Conservation (phyloP, 2,113 vertebrate genomes). For the Cisticola juncidis region DNA sequence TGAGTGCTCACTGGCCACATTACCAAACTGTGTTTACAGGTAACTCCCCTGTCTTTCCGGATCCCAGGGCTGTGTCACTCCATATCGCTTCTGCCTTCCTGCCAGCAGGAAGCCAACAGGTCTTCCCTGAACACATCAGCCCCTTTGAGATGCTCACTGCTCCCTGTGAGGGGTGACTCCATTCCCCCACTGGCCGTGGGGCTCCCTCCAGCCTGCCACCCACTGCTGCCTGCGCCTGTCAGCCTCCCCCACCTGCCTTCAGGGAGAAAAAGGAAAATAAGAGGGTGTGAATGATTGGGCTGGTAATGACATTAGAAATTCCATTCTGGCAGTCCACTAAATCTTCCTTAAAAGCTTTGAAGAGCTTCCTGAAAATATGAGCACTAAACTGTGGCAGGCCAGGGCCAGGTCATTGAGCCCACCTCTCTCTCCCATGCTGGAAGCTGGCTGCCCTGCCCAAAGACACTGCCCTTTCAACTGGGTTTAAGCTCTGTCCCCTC, state of each 20-base stretch:
- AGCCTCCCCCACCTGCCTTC: neutral
- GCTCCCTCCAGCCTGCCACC: neutral
- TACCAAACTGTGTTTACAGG: neutral
- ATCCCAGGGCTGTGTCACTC: neutral
- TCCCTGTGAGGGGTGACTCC: rapidly evolving
- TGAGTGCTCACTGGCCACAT: rapidly evolving
- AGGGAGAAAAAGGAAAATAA: neutral
- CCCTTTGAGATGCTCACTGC: neutral
- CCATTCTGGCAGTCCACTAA: neutral
- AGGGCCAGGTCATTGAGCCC: neutral
- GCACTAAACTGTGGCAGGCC: neutral
- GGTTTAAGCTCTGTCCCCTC: neutral
- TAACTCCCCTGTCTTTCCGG: rapidly evolving
- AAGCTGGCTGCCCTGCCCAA: neutral
- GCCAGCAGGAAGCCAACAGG: neutral
- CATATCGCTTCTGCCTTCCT: rapidly evolving
- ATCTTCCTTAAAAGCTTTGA: neutral
- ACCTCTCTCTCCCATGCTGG: neutral
- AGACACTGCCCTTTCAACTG: neutral
- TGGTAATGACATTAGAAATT: neutral
- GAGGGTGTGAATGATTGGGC: neutral
- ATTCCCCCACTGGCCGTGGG: rapidly evolving
- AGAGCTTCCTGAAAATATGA: neutral
- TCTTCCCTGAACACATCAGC: neutral
- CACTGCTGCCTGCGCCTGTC: rapidly evolving